These are phyloP conservation scores for Epiblema foenella DNA, from an alignment of 2,888 invertebrate genomes.

Conservation along the genomic window DNA sequence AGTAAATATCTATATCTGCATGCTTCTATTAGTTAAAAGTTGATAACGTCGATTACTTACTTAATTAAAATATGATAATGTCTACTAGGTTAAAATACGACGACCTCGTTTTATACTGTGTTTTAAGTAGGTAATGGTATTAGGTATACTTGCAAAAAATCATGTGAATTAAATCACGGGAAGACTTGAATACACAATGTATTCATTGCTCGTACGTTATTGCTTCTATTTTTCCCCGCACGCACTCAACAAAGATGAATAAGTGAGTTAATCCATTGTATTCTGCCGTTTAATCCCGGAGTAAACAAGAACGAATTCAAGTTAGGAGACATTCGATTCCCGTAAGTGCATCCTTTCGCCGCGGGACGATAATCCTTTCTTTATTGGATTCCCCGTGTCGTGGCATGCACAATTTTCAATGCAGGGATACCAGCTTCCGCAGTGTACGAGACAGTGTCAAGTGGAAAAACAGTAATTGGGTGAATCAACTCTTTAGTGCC, in stretches of 20 bases:
- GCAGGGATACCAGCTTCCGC: constrained; percentile 24
- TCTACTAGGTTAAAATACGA: too few relatives aligned
- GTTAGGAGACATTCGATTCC: constrained; percentile 28
- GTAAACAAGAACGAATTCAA: constrained; percentile 23
- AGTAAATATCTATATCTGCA: too few relatives aligned
- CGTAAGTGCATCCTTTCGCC: constrained; percentile 39
- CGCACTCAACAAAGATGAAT: not conserved
- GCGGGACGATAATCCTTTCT: constrained; percentile 63
- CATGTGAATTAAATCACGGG: too few relatives aligned
- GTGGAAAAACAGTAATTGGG: constrained; percentile 26
- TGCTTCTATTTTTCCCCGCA: not conserved
- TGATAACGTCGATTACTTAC: too few relatives aligned
- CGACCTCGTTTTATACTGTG: too few relatives aligned
- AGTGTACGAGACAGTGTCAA: constrained; percentile 6
- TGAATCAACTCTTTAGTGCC: too few relatives aligned
- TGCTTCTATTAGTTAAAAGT: too few relatives aligned
- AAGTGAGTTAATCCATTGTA: constrained; percentile 5
- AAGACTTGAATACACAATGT: not conserved
- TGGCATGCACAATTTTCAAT: constrained; percentile 43
- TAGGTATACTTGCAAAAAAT: too few relatives aligned
- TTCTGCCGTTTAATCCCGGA: not conserved
- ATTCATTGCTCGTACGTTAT: too few relatives aligned
- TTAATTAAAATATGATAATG: too few relatives aligned
- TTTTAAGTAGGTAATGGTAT: too few relatives aligned
- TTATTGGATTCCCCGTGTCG: constrained; percentile 75